phyloP scores from a whole-genome alignment of 2,888 invertebrate genomes.

The Trissolcus brochymenae region DNA sequence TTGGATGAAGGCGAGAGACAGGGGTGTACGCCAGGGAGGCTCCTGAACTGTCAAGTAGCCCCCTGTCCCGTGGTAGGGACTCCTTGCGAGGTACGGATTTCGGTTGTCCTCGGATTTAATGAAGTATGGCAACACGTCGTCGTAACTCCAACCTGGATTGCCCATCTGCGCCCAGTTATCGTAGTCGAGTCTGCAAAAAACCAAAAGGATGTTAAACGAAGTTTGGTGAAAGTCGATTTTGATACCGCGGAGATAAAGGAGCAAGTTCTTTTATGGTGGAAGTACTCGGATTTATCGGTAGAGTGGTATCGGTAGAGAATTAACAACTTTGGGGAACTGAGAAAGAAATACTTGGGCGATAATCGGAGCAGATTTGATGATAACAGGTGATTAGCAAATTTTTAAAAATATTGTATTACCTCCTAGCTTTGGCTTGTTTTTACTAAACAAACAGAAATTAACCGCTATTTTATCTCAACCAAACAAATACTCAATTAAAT shows the following conservation, averaged over 20 bases:
- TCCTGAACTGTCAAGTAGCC: conserved; percentile 91
- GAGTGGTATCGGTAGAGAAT: no score
- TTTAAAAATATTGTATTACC: not conserved
- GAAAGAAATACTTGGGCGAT: no score
- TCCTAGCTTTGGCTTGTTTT: not conserved
- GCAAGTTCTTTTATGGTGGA: conserved; percentile 21
- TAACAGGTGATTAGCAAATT: not conserved
- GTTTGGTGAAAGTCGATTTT: conserved; percentile 25
- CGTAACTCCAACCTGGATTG: conserved; percentile 91
- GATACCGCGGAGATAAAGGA: conserved; percentile 22
- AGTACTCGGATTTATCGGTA: conserved; percentile 25
- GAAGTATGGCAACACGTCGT: conserved; percentile 89
- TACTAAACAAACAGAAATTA: not conserved
- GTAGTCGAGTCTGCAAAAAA: conserved; percentile 80
- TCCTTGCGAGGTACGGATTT: conserved; percentile 87
- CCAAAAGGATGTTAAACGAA: not conserved
- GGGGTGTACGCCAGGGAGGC: conserved; percentile 88
- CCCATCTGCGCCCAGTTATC: conserved; percentile 90
- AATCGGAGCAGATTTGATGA: no score
- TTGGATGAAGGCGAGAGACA: conserved; percentile 89
- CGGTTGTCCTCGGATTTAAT: conserved; percentile 92
- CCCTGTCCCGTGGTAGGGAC: conserved; percentile 86
- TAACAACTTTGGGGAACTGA: conserved; percentile 28
- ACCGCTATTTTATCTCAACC: no score
- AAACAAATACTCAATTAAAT: no score